A percentile compares a stretch with the other conserved stretches of the same genome.
These are phyloP conservation scores for Microctenopoma lineatum DNA, from an alignment of 2,797 vertebrate species.

Conservation along the genomic window DNA sequence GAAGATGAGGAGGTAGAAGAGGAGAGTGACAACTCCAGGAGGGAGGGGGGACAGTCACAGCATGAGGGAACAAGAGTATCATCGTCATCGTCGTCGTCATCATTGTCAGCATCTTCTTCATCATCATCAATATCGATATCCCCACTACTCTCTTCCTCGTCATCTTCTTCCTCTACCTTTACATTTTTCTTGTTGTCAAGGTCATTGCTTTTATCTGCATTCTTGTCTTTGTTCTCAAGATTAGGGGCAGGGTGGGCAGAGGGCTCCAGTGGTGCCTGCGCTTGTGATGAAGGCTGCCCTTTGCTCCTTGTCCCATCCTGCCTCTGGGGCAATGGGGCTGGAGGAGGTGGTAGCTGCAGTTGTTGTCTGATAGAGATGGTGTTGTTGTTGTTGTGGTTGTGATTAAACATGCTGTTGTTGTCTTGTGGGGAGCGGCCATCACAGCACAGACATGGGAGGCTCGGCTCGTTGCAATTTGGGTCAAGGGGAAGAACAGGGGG, in stretches of 20 bases:
- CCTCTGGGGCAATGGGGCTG: slow-evolving; percentile 62
- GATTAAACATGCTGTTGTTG: slow-evolving; percentile 85
- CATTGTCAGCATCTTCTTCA: slow-evolving; percentile 64
- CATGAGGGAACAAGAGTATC: slow-evolving; percentile 85
- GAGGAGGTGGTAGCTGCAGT: slow-evolving; percentile 78
- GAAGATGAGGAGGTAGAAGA: slow-evolving; percentile 89
- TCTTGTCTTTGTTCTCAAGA: slow-evolving; percentile 55
- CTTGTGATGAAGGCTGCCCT: slow-evolving; percentile 46
- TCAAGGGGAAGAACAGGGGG: slow-evolving; percentile 77
- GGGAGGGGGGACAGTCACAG: slow-evolving; percentile 83
- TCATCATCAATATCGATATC: slow-evolving; percentile 75
- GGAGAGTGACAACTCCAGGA: slow-evolving; percentile 84
- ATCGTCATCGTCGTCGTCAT: slow-evolving; percentile 81
- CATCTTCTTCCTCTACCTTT: slow-evolving; percentile 71
- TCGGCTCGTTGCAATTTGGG: slow-evolving; percentile 93
- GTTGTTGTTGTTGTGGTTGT: slow-evolving; percentile 87
- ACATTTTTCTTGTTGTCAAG: slow-evolving; percentile 73
- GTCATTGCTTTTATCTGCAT: slow-evolving; percentile 47
- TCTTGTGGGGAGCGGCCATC: slow-evolving; percentile 85
- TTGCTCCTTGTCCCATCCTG: slow-evolving; percentile 64
- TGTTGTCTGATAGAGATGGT: slow-evolving; percentile 83
- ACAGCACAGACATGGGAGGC: slow-evolving; percentile 91
- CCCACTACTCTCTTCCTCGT: slow-evolving; percentile 71
- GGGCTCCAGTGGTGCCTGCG: slow-evolving; percentile 60
- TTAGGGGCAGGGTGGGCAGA: slow-evolving; percentile 35